Percentiles rank a stretch among this genome's conserved stretches.
Conservation (phyloP, 2,888 invertebrate genomes). For the Plagodis pulveraria region DNA sequence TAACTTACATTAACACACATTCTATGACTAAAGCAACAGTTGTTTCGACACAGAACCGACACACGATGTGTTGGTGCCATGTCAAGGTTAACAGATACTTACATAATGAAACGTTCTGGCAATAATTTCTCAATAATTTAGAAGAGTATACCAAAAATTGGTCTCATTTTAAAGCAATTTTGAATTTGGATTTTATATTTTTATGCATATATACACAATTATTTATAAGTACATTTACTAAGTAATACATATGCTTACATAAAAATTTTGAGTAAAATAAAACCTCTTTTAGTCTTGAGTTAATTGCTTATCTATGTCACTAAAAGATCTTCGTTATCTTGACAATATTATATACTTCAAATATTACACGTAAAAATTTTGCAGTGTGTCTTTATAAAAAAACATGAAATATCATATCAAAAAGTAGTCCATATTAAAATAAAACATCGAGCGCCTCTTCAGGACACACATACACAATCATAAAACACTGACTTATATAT, state of each 20-base stretch:
- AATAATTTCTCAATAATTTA: conserved; percentile 48
- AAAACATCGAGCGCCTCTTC: conserved; percentile 67
- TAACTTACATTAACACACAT: conserved; percentile 59
- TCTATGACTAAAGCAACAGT: conserved; percentile 71
- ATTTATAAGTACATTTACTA: no score
- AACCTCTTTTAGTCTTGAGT: no score
- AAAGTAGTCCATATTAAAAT: conserved; percentile 38
- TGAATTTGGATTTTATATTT: neutral
- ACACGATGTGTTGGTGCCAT: conserved; percentile 57
- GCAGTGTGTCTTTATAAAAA: conserved; percentile 8
- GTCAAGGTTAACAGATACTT: conserved; percentile 64
- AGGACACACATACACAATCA: conserved; percentile 54
- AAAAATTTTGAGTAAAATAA: no score
- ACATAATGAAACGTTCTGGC: conserved; percentile 63
- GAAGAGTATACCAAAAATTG: conserved; percentile 11
- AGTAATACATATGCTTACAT: no score
- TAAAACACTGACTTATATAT: conserved; percentile 22
- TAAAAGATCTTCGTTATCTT: no score
- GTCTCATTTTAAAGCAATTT: conserved; percentile 17
- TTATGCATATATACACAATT: no score
- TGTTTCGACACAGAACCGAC: conserved; percentile 73
- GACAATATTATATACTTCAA: no score
- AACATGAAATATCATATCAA: conserved; percentile 7
- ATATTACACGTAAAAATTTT: neutral
- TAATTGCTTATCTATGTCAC: no score